Percentiles rank a stretch among this genome's conserved stretches.
phyloP scores from a whole-genome alignment of 2,113 vertebrate species.

The Hepsetus odoe region DNA sequence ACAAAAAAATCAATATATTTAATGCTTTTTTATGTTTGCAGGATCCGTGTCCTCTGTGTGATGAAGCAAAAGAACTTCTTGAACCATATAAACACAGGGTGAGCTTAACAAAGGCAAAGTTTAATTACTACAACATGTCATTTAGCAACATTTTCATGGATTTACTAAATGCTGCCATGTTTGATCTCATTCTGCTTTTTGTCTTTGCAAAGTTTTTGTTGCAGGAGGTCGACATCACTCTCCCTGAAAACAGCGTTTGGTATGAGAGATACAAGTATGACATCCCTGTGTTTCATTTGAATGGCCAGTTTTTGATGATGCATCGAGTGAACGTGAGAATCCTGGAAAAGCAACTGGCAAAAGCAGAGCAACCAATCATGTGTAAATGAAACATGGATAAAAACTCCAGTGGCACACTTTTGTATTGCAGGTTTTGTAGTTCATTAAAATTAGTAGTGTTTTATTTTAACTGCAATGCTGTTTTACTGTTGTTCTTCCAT shows the following conservation, averaged over 20 bases:
- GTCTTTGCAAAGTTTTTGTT: constrained; percentile 77
- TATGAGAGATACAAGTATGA: constrained; percentile 83
- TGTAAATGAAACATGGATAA: background rate
- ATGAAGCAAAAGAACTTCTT: constrained; percentile 84
- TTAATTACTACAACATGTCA: background rate
- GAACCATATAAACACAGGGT: constrained; percentile 73
- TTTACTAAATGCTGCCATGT: background rate
- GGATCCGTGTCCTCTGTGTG: constrained; percentile 84
- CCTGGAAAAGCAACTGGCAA: constrained; percentile 75
- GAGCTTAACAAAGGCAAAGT: background rate
- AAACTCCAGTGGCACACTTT: background rate
- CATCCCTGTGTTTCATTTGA: constrained; percentile 87
- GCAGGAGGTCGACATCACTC: constrained; percentile 85
- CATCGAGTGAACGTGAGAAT: constrained; percentile 77
- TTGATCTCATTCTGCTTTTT: background rate
- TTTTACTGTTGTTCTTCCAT: too few relatives aligned
- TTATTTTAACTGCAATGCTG: background rate
- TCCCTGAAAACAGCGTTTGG: constrained; percentile 81
- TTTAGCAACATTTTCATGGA: background rate
- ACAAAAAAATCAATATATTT: too few relatives aligned
- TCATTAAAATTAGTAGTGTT: background rate
- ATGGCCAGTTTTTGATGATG: constrained; percentile 88
- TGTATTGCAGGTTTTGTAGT: background rate
- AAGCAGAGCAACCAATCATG: constrained; percentile 46
- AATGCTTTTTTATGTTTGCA: constrained; percentile 42